These are phyloP conservation scores for Strix occidentalis DNA, from an alignment of 2,797 vertebrate genomes.

Conservation along the genomic window DNA sequence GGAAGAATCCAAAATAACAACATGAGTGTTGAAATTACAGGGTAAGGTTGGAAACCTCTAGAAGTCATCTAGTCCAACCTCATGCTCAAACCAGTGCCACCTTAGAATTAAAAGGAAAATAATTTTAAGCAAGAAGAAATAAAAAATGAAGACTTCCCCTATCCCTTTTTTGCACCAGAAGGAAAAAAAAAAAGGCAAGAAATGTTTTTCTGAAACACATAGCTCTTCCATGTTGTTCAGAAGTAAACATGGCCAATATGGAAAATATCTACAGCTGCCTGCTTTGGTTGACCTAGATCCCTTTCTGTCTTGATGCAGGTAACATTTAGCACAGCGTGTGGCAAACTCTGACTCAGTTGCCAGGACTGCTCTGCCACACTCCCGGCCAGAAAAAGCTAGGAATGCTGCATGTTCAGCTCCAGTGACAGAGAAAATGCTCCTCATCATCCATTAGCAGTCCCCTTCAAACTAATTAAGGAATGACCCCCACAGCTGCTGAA, in stretches of 20 bases:
- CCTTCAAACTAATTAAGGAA: not conserved
- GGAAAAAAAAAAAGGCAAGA: not conserved
- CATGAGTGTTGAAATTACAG: not conserved
- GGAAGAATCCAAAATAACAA: slow-evolving; percentile 14
- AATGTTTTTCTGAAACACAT: not conserved
- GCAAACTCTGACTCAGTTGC: not conserved
- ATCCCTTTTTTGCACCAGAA: not conserved
- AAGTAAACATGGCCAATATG: not conserved
- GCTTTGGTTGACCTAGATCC: not conserved
- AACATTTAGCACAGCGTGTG: not conserved
- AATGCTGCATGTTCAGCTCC: not conserved
- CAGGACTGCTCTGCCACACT: not conserved
- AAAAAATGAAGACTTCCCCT: not conserved
- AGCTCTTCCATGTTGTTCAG: not conserved
- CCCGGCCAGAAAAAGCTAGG: not conserved
- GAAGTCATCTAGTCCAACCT: not conserved
- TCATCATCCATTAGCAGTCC: not conserved
- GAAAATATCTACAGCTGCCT: not conserved
- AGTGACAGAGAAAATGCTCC: not conserved
- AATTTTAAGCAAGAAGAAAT: not conserved
- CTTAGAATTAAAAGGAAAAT: not conserved
- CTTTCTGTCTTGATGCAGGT: not conserved
- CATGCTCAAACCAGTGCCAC: not conserved
- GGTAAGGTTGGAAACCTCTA: not conserved
- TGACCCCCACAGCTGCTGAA: not conserved